Evolutionary conservation across 1,140 invertebrate species (phyloP), one percentile per base, ranked within the genome.

Genomic region (Drosophila littoralis): DNA sequence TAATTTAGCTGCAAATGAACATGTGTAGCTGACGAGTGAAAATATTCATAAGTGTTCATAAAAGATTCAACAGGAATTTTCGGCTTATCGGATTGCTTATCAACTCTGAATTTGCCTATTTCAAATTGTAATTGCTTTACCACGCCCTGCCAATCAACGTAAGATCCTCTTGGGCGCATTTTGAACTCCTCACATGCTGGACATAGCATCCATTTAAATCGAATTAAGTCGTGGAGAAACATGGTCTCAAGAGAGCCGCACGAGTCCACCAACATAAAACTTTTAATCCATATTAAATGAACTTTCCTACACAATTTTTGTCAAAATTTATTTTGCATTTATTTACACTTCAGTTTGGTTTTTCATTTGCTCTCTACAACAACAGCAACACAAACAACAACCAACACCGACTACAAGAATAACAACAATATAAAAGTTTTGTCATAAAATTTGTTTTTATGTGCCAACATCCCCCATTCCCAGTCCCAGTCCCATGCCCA

Each of bases 361-460:
- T 78, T 72, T 65, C 64, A 69, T 75, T 66, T 60, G 58, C 59
- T 46, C 46, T 17, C 35, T 63, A 22, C n/a, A 63, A 42, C 76
- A 70, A 77, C 69, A 78, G 75, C 64, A 79, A 71, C 54, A 60
- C 45, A 45, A 72, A 70, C 60, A 74, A 77, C 61, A 73, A 22
- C 66, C 52, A 81, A 68, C 54, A 61, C 3, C 55, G 12, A 48
- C 17, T 12, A 8, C n/a, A 35, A 15, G 15, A 46, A 46, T 9
- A 75, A 75, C 75, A 82, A 75, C 63, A 65, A 75, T 68, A 70
- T 58, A 71, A 79, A 82, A 82, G 75, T 82, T 82, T 82, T 82
- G 79, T 78, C 79, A 82, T 82, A 82, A 82, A 82, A 82, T 82
- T 83, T 79, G 76, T 79, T 83, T 83, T 83, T 83, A 83, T 83